These are phyloP conservation scores for Tyrannus savana DNA, from an alignment of 2,113 vertebrate genomes.

Conservation along the genomic window DNA sequence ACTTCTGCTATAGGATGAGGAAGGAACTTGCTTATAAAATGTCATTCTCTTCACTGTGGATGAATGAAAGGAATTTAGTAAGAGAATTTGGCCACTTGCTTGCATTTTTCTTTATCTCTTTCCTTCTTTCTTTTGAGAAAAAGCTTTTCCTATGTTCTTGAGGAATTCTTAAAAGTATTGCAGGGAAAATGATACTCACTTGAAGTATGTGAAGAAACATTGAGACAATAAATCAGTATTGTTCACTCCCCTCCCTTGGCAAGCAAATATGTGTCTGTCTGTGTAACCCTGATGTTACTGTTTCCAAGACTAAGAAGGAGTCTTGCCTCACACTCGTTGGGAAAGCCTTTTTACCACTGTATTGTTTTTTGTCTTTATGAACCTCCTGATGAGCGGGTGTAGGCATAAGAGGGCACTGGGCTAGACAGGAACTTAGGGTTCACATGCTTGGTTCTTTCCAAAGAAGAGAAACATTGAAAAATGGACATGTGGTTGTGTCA, in stretches of 20 bases:
- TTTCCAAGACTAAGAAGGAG: neutral
- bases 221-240: neutral
- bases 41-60: neutral
- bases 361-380: neutral
- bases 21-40: neutral
- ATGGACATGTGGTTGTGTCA: fast-evolving
- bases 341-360: neutral
- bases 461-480: neutral
- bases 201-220: neutral
- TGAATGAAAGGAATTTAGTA: neutral
- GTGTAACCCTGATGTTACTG: neutral
- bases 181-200: neutral
- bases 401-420: neutral
- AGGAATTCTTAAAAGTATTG: neutral
- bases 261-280: neutral
- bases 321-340: neutral
- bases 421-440: neutral
- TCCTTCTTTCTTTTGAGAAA: neutral
- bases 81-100: neutral
- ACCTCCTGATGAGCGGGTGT: neutral
- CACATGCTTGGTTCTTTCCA: neutral
- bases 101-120: neutral
- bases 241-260: fast-evolving
- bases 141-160: neutral
- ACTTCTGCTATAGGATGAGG: neutral